Conservation (phyloP, 2,797 vertebrate genomes). For the Mus minutoides region DNA sequence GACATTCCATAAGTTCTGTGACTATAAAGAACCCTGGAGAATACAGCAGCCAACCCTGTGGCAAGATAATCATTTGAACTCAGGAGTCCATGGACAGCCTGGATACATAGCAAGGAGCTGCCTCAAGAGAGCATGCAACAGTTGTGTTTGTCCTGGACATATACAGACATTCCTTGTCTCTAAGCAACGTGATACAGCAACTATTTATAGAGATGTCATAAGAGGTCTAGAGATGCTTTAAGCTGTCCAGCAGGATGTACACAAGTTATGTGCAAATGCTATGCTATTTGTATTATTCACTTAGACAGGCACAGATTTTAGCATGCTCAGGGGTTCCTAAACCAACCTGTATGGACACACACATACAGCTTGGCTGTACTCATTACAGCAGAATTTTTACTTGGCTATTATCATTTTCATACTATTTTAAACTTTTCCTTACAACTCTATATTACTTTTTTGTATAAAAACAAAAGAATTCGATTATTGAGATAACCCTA, state of each 20-base stretch:
- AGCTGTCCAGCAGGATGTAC: neutral
- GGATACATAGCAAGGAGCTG: neutral
- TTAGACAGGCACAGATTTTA: neutral
- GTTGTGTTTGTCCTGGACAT: neutral
- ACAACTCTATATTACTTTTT: neutral
- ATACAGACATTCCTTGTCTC: neutral
- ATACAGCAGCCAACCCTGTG: neutral
- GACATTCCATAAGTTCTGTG: neutral
- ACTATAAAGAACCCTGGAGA: neutral
- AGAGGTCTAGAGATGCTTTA: neutral
- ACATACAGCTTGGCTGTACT: neutral
- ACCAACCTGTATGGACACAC: neutral
- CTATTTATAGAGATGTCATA: neutral
- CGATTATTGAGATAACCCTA: neutral
- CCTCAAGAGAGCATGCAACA: neutral
- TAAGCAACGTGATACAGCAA: neutral
- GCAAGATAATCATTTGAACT: neutral
- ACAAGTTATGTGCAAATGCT: neutral
- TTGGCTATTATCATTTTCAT: neutral
- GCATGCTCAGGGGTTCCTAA: neutral
- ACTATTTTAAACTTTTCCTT: slow-evolving; percentile 28
- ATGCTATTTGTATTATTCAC: neutral
- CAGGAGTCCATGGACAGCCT: neutral
- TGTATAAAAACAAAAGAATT: slow-evolving; percentile 37
- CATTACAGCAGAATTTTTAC: neutral